Evolutionary conservation across 2,113 vertebrate species (phyloP), one percentile per base, ranked within the genome.

Genomic region (Zosterops hypoxanthus): DNA sequence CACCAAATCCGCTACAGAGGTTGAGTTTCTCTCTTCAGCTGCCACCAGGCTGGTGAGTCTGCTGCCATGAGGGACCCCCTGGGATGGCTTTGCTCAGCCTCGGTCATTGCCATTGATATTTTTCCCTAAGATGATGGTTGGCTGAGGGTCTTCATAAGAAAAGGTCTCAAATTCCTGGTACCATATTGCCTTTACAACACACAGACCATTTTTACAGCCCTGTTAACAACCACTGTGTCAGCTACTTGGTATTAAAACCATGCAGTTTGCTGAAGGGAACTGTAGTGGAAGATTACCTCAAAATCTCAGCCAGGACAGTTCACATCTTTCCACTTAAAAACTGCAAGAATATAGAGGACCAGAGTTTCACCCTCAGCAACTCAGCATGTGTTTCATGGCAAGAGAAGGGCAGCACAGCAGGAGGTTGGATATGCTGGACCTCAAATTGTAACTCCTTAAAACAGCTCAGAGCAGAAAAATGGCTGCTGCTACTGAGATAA

Each of bases 31-130:
- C 46, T 50, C 52, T 69, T 3, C 1, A 82, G 79, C 12, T 0
- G 0, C 75, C 1, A 1, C 22, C 59, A 56, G 61, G 28, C 61
- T 5, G 8, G 36, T 2, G 36, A 52, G 31, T 47, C n/a, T 24
- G 23, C 14, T n/a, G 14, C 75, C 26, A 6, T 1, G 14, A 42
- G 20, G 15, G 57, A 33, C 29, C 12, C 14, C 7, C 24, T 13
- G 28, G 22, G 13, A 18, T 29, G 28, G 29, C 14, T 87, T 47
- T 52, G 12, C 29, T 84, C 66, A 71, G n/a, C 57, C 28, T 28
- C 18, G 6, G 18, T 39, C 2, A 0, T 3, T 50, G 15, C 12
- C 46, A 50, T 15, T 12, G 24, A 5, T 0, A 0, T 9, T 49
- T 77, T 53, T 59, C 42, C 72, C 46, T 55, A 44, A 44, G 31